phyloP scores from a whole-genome alignment of 1,140 invertebrate species.

The Drosophila gunungcola region DNA sequence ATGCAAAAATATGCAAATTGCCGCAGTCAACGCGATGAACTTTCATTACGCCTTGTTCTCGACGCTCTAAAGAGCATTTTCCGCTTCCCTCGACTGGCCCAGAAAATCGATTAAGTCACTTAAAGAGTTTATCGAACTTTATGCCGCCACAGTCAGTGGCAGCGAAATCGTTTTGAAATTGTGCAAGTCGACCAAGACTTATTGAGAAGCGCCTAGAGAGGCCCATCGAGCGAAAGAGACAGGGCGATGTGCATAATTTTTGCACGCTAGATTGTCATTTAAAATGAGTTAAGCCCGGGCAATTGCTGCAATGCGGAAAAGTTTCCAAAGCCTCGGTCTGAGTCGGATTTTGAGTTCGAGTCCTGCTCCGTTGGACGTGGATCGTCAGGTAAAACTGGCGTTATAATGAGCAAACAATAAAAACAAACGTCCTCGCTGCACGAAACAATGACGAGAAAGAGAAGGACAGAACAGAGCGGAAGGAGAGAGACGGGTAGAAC shows the following conservation, averaged over 20 bases:
- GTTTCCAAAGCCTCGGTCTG: slow-evolving; percentile 17
- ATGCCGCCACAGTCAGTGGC: slow-evolving; percentile 12
- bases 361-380: slow-evolving; percentile 12
- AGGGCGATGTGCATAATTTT: slow-evolving; percentile 68
- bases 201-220: slow-evolving; percentile 23
- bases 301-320: slow-evolving; percentile 77
- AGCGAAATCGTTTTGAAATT: slow-evolving; percentile 1
- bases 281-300: slow-evolving; percentile 77
- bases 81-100: slow-evolving; percentile 24
- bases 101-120: slow-evolving; percentile 69
- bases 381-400: slow-evolving; percentile 58
- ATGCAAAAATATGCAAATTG: slow-evolving; percentile 83
- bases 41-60: slow-evolving; percentile 61
- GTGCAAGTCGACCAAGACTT: slow-evolving; percentile 6
- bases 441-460: slow-evolving; percentile 63
- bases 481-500: slow-evolving; percentile 6
- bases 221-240: background rate
- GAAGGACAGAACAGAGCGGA: background rate
- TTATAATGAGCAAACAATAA: slow-evolving; percentile 82
- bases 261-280: slow-evolving; percentile 84
- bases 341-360: slow-evolving; percentile 15
- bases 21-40: slow-evolving; percentile 79
- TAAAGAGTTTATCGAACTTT: slow-evolving; percentile 77
- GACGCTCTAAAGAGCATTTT: slow-evolving; percentile 72
- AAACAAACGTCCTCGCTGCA: slow-evolving; percentile 71